phyloP scores from a whole-genome alignment of 1,140 invertebrate genomes.

The Drosophila fuyamai region DNA sequence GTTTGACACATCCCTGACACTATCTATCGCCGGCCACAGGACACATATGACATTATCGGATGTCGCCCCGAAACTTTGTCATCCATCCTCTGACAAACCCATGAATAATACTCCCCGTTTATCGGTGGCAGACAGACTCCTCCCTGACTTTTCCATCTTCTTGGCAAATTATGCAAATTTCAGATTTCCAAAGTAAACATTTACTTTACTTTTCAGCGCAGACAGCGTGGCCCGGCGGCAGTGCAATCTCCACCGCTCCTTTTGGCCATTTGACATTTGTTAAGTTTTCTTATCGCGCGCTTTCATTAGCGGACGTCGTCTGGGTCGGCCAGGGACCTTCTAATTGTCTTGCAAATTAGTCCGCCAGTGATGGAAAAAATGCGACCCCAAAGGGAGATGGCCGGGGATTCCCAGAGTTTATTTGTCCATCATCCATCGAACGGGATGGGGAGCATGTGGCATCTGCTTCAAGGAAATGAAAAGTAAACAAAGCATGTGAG shows the following conservation, averaged over 20 bases:
- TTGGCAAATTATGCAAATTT: constrained; percentile 83
- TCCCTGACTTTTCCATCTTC: constrained; percentile 1
- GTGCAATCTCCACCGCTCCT: constrained; percentile 25
- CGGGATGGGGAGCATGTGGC: constrained; percentile 55
- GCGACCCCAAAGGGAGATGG: constrained; percentile 40
- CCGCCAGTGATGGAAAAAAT: constrained; percentile 50
- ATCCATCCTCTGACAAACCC: constrained; percentile 23
- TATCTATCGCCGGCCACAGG: constrained; percentile 43
- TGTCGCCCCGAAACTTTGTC: constrained; percentile 17
- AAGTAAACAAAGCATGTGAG: constrained; percentile 70
- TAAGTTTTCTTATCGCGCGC: constrained; percentile 74
- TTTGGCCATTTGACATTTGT: constrained; percentile 66
- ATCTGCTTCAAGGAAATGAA: constrained; percentile 78
- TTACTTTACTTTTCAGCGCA: constrained; percentile 82
- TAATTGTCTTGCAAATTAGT: constrained; percentile 83
- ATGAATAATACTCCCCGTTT: constrained; percentile 73
- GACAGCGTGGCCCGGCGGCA: constrained; percentile 47
- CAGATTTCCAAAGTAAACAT: constrained; percentile 82
- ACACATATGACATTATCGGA: constrained; percentile 68
- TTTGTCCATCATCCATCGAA: constrained; percentile 37
- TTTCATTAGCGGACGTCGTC: constrained; percentile 74
- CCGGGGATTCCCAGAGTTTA: constrained; percentile 46
- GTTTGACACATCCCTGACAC: constrained; percentile 69
- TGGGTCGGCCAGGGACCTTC: constrained; percentile 66
- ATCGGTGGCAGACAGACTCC: constrained; percentile 49